Evolutionary conservation across 2,888 invertebrate species (phyloP).

Genomic region (Orthosia gracilis): DNA sequence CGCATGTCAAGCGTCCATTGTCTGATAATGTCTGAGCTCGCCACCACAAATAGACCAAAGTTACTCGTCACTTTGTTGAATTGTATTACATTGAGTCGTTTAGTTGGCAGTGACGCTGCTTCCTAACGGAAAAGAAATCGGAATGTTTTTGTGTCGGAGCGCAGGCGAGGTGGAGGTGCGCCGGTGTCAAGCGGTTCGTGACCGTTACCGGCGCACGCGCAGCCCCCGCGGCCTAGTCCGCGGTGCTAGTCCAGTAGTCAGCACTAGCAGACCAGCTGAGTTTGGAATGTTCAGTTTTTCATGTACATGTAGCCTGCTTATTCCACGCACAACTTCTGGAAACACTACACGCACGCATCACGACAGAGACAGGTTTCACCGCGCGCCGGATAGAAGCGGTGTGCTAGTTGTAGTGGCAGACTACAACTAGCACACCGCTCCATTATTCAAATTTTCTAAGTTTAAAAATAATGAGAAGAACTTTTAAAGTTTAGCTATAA

Average conservation of each 20-base stretch:
- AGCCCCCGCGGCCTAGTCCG: neutral
- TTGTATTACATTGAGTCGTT: conserved; percentile 12
- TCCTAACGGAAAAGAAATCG: conserved; percentile 50
- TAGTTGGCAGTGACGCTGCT: conserved; percentile 11
- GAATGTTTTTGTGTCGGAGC: conserved; percentile 27
- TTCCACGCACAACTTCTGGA: neutral
- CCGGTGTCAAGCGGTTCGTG: conserved; percentile 44
- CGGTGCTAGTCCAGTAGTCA: too few species aligned
- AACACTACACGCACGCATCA: neutral
- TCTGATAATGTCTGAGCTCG: neutral
- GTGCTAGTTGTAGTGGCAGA: too few species aligned
- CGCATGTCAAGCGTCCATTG: neutral
- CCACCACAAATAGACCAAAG: conserved; percentile 17
- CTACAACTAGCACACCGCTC: too few species aligned
- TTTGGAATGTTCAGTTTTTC: neutral
- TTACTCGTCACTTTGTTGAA: neutral
- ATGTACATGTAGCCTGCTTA: neutral
- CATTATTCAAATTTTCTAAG: too few species aligned
- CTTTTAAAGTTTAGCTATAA: too few species aligned
- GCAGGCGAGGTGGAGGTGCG: conserved; percentile 31
- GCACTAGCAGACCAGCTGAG: too few species aligned
- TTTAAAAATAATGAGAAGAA: too few species aligned
- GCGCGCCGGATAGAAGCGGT: too few species aligned
- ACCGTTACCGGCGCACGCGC: conserved; percentile 48
- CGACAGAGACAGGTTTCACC: too few species aligned